Evolutionary conservation across 2,888 invertebrate genomes (phyloP).

Genomic region (Stenchaetothrips biformis): DNA sequence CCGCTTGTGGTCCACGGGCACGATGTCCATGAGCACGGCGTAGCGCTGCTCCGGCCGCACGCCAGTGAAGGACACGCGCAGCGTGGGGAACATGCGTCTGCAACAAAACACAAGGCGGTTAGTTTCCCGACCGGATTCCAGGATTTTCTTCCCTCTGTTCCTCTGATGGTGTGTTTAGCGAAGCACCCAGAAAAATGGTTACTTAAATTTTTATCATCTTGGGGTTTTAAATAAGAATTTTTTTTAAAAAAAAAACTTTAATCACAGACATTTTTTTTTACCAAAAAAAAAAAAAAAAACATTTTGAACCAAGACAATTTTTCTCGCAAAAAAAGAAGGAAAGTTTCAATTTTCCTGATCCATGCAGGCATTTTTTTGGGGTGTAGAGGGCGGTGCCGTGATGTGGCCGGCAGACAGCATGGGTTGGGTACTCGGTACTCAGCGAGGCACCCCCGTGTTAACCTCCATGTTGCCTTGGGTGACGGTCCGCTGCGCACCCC

Average conservation of each 20-base stretch:
- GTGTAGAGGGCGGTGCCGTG: not conserved
- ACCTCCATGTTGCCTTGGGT: not conserved
- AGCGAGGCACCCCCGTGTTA: not conserved
- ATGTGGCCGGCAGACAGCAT: not conserved
- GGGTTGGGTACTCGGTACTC: not conserved
- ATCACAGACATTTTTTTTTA: not conserved
- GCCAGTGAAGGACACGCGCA: slow-evolving; percentile 68
- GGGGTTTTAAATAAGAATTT: too few relatives aligned
- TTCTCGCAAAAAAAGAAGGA: not conserved
- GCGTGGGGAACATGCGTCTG: slow-evolving; percentile 79
- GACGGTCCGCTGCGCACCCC: slow-evolving; percentile 7
- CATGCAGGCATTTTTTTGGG: too few relatives aligned
- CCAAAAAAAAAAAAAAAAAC: not conserved
- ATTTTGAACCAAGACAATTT: not conserved
- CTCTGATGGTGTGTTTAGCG: slow-evolving; percentile 26
- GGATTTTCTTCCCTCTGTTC: too few relatives aligned
- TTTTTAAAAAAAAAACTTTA: not conserved
- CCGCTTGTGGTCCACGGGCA: slow-evolving; percentile 73
- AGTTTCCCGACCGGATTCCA: not conserved
- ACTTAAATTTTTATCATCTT: too few relatives aligned
- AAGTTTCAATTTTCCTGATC: not conserved
- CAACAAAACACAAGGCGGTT: slow-evolving; percentile 41
- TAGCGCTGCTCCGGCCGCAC: slow-evolving; percentile 62
- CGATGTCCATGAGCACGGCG: slow-evolving; percentile 72
- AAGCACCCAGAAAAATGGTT: too few relatives aligned